Base-by-base conservation (phyloP, 2,888 invertebrate genomes). In the Trichopria drosophilae region DNA sequence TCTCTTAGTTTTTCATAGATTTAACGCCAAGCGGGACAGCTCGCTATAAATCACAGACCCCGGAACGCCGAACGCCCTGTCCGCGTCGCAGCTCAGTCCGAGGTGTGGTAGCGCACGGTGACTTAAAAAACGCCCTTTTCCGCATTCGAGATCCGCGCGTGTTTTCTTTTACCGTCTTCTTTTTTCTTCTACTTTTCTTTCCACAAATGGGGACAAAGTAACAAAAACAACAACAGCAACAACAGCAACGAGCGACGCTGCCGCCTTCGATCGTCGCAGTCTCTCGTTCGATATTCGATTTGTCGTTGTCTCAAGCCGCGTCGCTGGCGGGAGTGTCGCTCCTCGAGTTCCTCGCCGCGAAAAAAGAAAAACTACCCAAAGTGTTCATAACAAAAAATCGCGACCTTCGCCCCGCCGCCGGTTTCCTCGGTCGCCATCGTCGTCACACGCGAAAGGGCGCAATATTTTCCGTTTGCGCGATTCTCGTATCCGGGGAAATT, bases 21-120 rank as follows among this genome's bases (percentile, higher is more conserved):
- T 70, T 63, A 66, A 67, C 54, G 67, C 66, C 63, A n/a, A 68
- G 67, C 65, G 68, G 62, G 67, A 65, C 59, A 66, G 67, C 69
- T 66, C 67, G 63, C 66, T 65, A 61, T 59, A 64, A 67, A 67
- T 60, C 63, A 67, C 63, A 55, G 57, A 61, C 64, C 69, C 70
- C 67, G 67, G 64, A 63, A 66, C 65, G 71, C 67, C 60, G 69
- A 73, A 72, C 69, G 70, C 72, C 72, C 73, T 72, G 73, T 72
- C 59, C 63, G 42, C 58, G 57, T 61, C 51, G 48, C 23, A 23
- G 46, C 32, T 12, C 26, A 15, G 31, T 16, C 22, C 10, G 23
- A 22, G 37, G 54, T 51, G 28, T 34, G 10, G 34, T 10, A 34
- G n/a, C 12, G 34, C 34, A 18, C 34, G 34, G 41, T 23, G 37